Evolutionary conservation across 2,888 invertebrate genomes (phyloP), one percentile per base, ranked within the genome.

Genomic region (Clunio marinus): DNA sequence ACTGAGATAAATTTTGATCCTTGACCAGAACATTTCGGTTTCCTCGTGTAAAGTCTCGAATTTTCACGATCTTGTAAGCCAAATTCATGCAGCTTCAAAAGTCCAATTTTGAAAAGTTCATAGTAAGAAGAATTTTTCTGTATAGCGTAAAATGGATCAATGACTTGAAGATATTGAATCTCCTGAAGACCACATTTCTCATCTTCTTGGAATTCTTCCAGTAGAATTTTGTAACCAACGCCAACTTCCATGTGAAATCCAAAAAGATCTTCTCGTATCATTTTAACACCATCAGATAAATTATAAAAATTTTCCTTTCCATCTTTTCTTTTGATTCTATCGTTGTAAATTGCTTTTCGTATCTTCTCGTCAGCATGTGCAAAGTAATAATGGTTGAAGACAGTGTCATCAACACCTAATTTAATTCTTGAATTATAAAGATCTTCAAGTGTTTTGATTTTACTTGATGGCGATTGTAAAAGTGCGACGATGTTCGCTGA

Each of bases 401-500:
- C 83, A 0, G 85, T 84, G 71, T 89, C 86, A 72, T 88, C 84
- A 0, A 86, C 86, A 0, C 85, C 88, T 59, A 88, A 80, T 71
- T 81, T 82, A 13, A 89, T 75, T 13, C 88, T 81, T 1, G 88
- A 88, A 70, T 84, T 80, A 2, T 87, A 76, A 24, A 89, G 78
- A 74, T 88, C 88, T 1, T 82, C 78, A 8, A 88, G 74, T 0
- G 84, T 85, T 72, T 81, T 82, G 69, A 89, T 87, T 71, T 84
- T 84, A 1, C 83, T 83, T 0, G 88, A 87, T 25, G 88, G 87
- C 0, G 88, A 87, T 74, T 89, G 88, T 0, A 89, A 79, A 1
- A 89, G 76, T 1, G 88, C 87, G 0, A 89, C 89, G 58, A 89
- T 89, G 73, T 88, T 88, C 0, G 89, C 89, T 0, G 89, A 84